Evolutionary conservation across 2,888 invertebrate genomes (phyloP), one percentile per base, ranked within the genome.

Genomic region (Melipona beecheii): DNA sequence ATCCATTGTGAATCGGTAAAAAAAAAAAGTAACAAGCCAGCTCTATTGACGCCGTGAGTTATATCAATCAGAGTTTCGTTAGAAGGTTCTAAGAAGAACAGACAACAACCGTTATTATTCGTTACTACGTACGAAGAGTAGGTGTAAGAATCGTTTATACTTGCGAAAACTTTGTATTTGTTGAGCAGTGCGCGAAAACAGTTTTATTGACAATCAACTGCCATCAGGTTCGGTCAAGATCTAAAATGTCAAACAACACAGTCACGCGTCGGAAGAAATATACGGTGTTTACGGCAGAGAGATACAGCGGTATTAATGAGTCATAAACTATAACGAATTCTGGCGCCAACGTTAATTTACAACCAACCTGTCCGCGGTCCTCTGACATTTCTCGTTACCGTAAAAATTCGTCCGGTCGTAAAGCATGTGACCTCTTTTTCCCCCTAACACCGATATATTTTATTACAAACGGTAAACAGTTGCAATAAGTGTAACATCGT

Each of bases 331-430:
- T 80, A 85, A 85, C 85, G 85, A 81, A 85, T 85, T 85, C 85
- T 85, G 85, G 85, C 85, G 85, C 85, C 85, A 74, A 85, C 74
- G 75, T 85, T 84, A 80, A 85, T 85, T 77, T 68, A 64, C 85
- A 77, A 80, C 76, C 75, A 74, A 85, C 81, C 76, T 64, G 66
- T 58, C 79, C 84, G 64, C 75, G 36, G 70, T 76, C 74, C 75
- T 85, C 77, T 81, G 43, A 80, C 76, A 85, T 84, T 84, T 84
- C 80, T 84, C 6, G 66, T 52, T 50, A 27, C 31, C n/a, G 70
- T 76, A 77, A 84, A 85, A 84, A 62, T 76, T 60, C 13, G 19
- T 36, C 4, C 43, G 58, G 62, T 66, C 75, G 50, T 76, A 80
- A 85, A 85, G 79, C 79, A 66, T 79, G 65, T 54, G 60, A 68